Evolutionary conservation across 1,140 invertebrate genomes (phyloP).

Genomic region (Spodoptera frugiperda): DNA sequence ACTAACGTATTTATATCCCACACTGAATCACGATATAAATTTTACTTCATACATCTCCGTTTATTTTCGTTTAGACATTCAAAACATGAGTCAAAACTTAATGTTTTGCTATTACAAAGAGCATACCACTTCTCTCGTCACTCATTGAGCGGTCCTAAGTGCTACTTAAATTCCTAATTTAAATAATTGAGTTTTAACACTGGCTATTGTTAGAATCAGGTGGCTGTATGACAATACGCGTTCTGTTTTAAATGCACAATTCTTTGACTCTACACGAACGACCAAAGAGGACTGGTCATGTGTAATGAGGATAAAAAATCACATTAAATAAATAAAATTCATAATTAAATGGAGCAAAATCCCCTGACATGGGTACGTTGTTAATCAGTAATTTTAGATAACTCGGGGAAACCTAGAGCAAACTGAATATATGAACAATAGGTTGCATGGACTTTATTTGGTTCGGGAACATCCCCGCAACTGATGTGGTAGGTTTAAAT

Average conservation of each 20-base stretch:
- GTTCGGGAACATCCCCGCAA: slow-evolving; percentile 2
- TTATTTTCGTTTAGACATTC: slow-evolving; percentile 37
- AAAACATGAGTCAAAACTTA: not conserved
- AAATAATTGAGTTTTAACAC: not conserved
- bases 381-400: no score
- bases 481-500: not conserved
- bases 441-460: slow-evolving; percentile 3
- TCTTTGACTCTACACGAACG: not conserved
- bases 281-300: not conserved
- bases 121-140: slow-evolving; percentile 3
- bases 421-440: not conserved
- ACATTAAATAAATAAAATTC: not conserved
- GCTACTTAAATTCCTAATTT: not conserved
- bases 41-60: slow-evolving; percentile 2
- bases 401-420: not conserved
- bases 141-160: not conserved
- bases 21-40: slow-evolving; percentile 42
- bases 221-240: not conserved
- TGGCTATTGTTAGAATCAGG: slow-evolving; percentile 9
- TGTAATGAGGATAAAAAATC: not conserved
- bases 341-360: not conserved
- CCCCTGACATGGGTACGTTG: no score
- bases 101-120: slow-evolving; percentile 20
- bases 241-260: not conserved
- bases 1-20: slow-evolving; percentile 38